phyloP scores from a whole-genome alignment of 2,797 vertebrate species.

The Sciurus carolinensis region DNA sequence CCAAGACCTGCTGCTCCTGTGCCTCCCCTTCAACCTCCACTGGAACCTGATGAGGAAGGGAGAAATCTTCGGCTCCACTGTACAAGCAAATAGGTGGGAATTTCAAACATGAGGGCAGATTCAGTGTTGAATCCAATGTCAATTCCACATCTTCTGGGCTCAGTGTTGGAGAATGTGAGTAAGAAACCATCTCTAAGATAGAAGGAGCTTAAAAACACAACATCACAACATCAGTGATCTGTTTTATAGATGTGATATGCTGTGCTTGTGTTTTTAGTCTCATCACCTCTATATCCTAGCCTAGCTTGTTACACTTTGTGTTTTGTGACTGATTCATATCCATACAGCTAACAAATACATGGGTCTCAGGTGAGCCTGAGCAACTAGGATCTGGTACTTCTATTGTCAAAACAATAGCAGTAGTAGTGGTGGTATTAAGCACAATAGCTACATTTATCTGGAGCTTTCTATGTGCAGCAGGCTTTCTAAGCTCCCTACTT shows the following conservation, averaged over 20 bases:
- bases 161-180: background rate
- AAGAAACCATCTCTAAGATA: background rate
- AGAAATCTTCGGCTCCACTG: background rate
- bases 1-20: background rate
- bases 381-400: background rate
- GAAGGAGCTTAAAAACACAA: constrained; percentile 17
- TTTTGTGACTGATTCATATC: background rate
- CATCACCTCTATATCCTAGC: background rate
- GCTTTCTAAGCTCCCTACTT: background rate
- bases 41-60: background rate
- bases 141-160: constrained; percentile 6
- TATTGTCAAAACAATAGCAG: background rate
- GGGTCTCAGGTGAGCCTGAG: background rate
- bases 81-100: background rate
- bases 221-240: background rate
- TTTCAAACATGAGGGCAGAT: background rate
- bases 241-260: background rate
- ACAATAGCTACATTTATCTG: background rate
- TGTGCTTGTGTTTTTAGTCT: background rate
- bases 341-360: background rate
- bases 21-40: background rate
- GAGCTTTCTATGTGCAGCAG: background rate
- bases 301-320: background rate
- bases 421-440: too few species aligned
- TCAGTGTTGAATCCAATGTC: background rate